Evolutionary conservation across 1,140 invertebrate species (phyloP).

Genomic region (Drosophila lowei): DNA sequence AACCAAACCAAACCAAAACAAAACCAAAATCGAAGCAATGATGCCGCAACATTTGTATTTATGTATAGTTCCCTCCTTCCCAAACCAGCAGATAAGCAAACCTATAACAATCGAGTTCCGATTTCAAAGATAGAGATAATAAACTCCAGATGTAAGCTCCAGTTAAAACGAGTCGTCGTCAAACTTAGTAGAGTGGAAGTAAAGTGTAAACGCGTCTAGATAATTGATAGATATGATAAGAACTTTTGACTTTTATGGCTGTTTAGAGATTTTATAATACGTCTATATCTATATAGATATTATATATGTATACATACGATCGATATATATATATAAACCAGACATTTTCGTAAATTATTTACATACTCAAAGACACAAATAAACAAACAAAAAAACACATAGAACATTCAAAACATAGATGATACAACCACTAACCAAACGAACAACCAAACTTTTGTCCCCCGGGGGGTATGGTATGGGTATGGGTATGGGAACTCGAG

Average conservation of each 20-base stretch:
- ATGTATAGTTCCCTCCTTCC: conserved; percentile 42
- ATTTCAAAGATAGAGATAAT: conserved; percentile 48
- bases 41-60: conserved; percentile 75
- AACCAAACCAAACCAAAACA: conserved; percentile 1
- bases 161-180: background rate
- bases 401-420: conserved; percentile 14
- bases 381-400: conserved; percentile 12
- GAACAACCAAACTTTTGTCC: conserved; percentile 17
- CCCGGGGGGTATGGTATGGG: background rate
- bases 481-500: background rate
- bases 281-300: conserved; percentile 58
- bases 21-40: conserved; percentile 53
- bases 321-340: conserved; percentile 25
- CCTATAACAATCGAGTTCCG: conserved; percentile 75
- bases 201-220: conserved; percentile 58
- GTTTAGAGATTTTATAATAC: conserved; percentile 80
- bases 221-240: conserved; percentile 70
- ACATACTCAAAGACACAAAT: conserved; percentile 43
- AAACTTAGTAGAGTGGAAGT: conserved; percentile 43
- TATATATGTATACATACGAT: conserved; percentile 45
- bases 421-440: conserved; percentile 17
- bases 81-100: conserved; percentile 31
- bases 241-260: conserved; percentile 80
- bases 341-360: conserved; percentile 65
- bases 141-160: background rate